Base-by-base conservation (phyloP, 2,113 vertebrate genomes). In the Megalops atlanticus region DNA sequence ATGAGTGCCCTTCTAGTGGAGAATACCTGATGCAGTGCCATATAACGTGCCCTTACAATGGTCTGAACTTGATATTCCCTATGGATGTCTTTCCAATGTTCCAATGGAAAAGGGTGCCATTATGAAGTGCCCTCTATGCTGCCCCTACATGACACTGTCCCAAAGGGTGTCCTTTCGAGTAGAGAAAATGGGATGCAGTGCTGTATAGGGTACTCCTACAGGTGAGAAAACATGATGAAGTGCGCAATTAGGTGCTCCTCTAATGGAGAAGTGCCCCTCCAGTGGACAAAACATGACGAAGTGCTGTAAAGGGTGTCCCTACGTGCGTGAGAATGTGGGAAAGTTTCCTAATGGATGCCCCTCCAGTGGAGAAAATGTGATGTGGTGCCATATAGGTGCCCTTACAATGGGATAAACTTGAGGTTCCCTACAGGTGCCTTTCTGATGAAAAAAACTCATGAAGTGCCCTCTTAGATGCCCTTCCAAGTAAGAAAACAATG, bases 261-360 rank as follows among this genome's bases (percentile, higher is more conserved):
- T 71, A 71, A 71, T 33, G 31, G 31, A 71, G 69, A 33, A 71
- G 69, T 71, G 69, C 69, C 69, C 69, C 69, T 71, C 31, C 69
- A 45, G 43, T 45, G 43, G 43, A 45, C 14, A 45, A 45, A 45
- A 45, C 14, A 14, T 45, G 43, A 45, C 14, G 1, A 6, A 45
- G 43, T 1, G 73, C 73, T 75, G 40, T 75, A 75, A 75, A 75
- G 73, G 73, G 39, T 75, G 73, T 75, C 73, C 73, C 73, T 43
- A 43, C 73, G 41, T 45, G 39, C 15, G 40, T 43, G 73, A 1
- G 73, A 75, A 75, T 73, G 33, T 39, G 71, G 71, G 71, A 38
- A 72, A 73, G 71, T 73, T 73, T 75, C 73, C 73, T 75, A 75
- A 75, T 75, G 73, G 73, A 75, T 75, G 73, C 39, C 40, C 15